Evolutionary conservation across 2,113 vertebrate genomes (phyloP).

Genomic region (Rattus rattus): DNA sequence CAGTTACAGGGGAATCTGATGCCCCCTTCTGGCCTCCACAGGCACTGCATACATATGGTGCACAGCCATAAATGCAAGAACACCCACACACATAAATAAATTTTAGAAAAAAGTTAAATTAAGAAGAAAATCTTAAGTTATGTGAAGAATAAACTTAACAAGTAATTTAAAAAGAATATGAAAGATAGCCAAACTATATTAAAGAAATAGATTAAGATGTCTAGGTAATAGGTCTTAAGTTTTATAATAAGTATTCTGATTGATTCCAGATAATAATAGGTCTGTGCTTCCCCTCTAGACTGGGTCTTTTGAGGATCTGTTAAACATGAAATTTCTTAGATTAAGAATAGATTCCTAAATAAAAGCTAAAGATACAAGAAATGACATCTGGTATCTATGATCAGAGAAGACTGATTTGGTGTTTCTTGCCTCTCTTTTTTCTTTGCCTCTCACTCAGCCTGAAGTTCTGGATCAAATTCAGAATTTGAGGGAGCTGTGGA

Average conservation of each 20-base stretch:
- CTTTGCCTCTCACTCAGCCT: slow-evolving; percentile 87
- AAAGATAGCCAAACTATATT: not conserved
- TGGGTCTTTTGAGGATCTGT: not conserved
- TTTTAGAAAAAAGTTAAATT: not conserved
- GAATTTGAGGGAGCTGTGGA: slow-evolving; percentile 96
- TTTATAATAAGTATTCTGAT: slow-evolving; percentile 43
- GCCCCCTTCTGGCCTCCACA: not conserved
- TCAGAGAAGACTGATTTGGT: slow-evolving; percentile 40
- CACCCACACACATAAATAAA: not conserved
- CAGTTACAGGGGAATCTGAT: not conserved
- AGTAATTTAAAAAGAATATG: not conserved
- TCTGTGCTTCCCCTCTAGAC: not conserved
- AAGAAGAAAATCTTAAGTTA: not conserved
- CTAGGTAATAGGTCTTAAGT: not conserved
- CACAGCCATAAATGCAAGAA: not conserved
- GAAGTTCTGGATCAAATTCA: slow-evolving; percentile 99
- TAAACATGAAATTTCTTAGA: slow-evolving; percentile 23
- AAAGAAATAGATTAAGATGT: not conserved
- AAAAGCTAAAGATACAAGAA: slow-evolving; percentile 11
- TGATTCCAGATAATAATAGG: slow-evolving; percentile 30
- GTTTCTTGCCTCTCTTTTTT: slow-evolving; percentile 50
- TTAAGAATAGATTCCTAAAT: not conserved
- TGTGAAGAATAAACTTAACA: not conserved
- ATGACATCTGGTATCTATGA: not conserved
- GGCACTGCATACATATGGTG: not conserved